phyloP scores from a whole-genome alignment of 2,113 vertebrate genomes.

The Rhynchopsitta pachyrhyncha region DNA sequence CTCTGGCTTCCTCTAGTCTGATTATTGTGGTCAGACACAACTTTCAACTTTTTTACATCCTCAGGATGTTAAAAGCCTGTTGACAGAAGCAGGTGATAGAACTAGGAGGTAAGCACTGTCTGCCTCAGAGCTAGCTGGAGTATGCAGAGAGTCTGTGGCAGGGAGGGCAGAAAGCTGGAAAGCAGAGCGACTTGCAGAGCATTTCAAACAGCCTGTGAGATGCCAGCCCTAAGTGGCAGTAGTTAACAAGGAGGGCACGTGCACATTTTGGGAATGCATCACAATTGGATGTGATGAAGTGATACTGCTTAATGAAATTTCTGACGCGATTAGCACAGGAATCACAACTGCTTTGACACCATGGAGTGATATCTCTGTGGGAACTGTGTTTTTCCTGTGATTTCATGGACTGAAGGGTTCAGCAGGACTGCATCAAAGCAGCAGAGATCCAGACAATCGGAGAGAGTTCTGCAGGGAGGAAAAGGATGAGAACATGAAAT shows the following conservation, averaged over 20 bases:
- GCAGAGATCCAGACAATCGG: background rate
- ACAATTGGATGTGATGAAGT: background rate
- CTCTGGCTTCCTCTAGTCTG: background rate
- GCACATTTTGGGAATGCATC: background rate
- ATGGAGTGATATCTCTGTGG: background rate
- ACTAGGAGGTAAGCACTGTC: background rate
- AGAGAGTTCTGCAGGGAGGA: background rate
- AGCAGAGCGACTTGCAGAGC: background rate
- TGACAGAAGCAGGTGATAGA: background rate
- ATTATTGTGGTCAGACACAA: background rate
- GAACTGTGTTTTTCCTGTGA: constrained; percentile 23
- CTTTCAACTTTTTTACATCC: background rate
- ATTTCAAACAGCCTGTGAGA: background rate
- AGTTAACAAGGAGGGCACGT: background rate
- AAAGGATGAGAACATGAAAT: background rate
- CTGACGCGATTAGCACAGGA: background rate
- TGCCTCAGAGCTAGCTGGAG: background rate
- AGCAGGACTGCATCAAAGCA: background rate
- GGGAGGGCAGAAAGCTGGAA: background rate
- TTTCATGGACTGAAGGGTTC: background rate
- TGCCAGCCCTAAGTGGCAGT: background rate
- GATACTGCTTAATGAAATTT: background rate
- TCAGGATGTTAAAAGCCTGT: background rate
- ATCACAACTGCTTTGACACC: background rate
- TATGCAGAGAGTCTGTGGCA: background rate